Conservation (phyloP, 2,797 vertebrate genomes). For the Anguilla obscura region DNA sequence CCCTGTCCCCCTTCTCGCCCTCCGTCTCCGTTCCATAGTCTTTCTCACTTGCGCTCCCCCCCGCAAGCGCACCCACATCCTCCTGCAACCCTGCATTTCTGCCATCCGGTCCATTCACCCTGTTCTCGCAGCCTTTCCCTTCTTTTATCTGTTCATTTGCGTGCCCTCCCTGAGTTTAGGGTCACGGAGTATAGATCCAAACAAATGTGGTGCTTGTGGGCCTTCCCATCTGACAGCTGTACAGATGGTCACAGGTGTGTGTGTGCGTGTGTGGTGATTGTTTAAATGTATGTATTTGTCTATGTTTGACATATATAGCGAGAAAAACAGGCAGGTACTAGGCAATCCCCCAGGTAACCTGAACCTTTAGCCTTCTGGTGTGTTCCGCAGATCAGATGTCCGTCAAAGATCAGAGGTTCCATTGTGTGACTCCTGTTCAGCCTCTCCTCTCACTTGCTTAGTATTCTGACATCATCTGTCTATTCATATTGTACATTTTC, state of each 20-base stretch:
- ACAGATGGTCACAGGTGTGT: neutral
- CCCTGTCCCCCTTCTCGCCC: constrained; percentile 15
- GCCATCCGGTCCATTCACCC: neutral
- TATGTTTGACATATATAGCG: constrained; percentile 26
- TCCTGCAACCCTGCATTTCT: constrained; percentile 46
- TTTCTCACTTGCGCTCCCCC: neutral
- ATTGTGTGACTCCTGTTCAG: constrained; percentile 62
- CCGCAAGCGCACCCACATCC: constrained; percentile 17
- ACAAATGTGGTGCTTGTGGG: neutral
- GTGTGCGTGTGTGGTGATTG: constrained; percentile 23
- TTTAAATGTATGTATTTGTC: constrained; percentile 24
- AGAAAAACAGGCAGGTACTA: constrained; percentile 60
- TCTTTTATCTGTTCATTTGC: neutral
- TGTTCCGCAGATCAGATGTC: constrained; percentile 65
- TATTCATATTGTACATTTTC: constrained; percentile 54
- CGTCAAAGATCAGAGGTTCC: constrained; percentile 70
- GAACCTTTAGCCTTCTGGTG: constrained; percentile 59
- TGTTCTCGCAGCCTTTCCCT: constrained; percentile 7
- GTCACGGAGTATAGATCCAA: neutral
- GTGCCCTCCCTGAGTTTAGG: neutral
- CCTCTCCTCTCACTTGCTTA: constrained; percentile 43
- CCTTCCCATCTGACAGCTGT: neutral
- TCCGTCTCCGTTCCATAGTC: neutral
- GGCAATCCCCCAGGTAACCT: constrained; percentile 62
- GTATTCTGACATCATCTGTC: constrained; percentile 58